These are phyloP conservation scores for Lycodopsis pacificus DNA, from an alignment of 2,797 vertebrate genomes.

Conservation along the genomic window DNA sequence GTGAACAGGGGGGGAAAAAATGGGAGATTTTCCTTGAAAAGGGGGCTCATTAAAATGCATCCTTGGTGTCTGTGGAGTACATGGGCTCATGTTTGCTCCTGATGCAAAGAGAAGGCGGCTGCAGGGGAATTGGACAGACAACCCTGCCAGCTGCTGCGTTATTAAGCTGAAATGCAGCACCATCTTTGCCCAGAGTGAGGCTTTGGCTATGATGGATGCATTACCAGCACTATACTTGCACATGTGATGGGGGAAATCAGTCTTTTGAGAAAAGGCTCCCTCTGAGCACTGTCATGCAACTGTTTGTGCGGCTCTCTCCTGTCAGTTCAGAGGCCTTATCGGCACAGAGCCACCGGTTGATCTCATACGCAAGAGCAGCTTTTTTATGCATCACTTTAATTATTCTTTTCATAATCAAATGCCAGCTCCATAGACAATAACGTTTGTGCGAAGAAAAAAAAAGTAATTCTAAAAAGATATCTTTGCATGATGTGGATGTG, in stretches of 20 bases:
- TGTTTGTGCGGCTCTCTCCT: slow-evolving; percentile 20
- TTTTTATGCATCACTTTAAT: slow-evolving; percentile 47
- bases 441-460: background rate
- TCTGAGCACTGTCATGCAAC: slow-evolving; percentile 38
- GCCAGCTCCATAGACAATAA: slow-evolving; percentile 54
- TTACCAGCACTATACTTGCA: slow-evolving; percentile 51
- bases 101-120: slow-evolving; percentile 49
- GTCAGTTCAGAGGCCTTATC: slow-evolving; percentile 65
- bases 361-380: slow-evolving; percentile 50
- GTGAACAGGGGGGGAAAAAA: slow-evolving; percentile 1
- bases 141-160: slow-evolving; percentile 52
- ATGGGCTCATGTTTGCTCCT: slow-evolving; percentile 20
- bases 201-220: slow-evolving; percentile 48
- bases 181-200: slow-evolving; percentile 29
- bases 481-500: slow-evolving; percentile 14
- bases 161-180: slow-evolving; percentile 44
- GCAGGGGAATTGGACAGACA: slow-evolving; percentile 33
- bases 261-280: slow-evolving; percentile 33
- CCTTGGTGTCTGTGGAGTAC: slow-evolving; percentile 22
- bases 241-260: slow-evolving; percentile 48
- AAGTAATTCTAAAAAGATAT: slow-evolving; percentile 32
- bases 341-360: slow-evolving; percentile 59
- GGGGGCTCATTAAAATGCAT: slow-evolving; percentile 29
- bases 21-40: slow-evolving; percentile 8
- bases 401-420: slow-evolving; percentile 72